phyloP scores from a whole-genome alignment of 1,140 invertebrate genomes.

The Macrobrachium rosenbergii region DNA sequence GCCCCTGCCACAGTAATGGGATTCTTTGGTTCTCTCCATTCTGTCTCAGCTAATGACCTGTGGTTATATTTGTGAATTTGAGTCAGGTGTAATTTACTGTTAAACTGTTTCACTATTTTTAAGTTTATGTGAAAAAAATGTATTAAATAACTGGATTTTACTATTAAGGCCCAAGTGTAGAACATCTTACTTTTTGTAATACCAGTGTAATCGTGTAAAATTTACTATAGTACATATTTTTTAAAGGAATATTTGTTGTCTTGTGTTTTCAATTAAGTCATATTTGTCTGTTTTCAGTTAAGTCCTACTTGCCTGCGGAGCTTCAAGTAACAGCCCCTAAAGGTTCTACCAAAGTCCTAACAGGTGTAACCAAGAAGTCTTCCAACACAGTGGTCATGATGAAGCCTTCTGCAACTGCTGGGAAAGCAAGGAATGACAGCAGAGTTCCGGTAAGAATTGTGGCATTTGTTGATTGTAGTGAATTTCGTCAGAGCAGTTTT shows the following conservation, averaged over 20 bases:
- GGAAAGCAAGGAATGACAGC: conserved; percentile 14
- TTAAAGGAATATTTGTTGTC: background rate
- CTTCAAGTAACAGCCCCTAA: conserved; percentile 64
- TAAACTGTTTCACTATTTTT: no score
- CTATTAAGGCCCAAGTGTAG: no score
- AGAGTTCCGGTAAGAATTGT: conserved; percentile 5
- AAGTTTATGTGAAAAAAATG: no score
- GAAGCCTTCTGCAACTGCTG: conserved; percentile 7
- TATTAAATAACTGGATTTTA: no score
- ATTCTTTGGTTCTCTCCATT: no score
- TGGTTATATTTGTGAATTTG: no score
- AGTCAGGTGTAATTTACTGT: no score
- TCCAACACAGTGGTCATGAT: background rate
- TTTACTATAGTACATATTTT: background rate
- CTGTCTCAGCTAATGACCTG: no score
- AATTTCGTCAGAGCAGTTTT: no score
- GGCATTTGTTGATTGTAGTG: no score
- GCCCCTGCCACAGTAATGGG: no score
- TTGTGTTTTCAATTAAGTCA: conserved; percentile 49
- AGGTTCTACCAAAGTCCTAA: conserved; percentile 63
- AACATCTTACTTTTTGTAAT: no score
- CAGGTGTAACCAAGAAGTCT: conserved; percentile 58
- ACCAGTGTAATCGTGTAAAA: background rate
- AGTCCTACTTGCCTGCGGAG: conserved; percentile 62
- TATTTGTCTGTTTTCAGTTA: conserved; percentile 61